Percentiles rank a stretch among this genome's conserved stretches.
Conservation (phyloP, 2,797 vertebrate species). For the Scomberomorus guttatus region DNA sequence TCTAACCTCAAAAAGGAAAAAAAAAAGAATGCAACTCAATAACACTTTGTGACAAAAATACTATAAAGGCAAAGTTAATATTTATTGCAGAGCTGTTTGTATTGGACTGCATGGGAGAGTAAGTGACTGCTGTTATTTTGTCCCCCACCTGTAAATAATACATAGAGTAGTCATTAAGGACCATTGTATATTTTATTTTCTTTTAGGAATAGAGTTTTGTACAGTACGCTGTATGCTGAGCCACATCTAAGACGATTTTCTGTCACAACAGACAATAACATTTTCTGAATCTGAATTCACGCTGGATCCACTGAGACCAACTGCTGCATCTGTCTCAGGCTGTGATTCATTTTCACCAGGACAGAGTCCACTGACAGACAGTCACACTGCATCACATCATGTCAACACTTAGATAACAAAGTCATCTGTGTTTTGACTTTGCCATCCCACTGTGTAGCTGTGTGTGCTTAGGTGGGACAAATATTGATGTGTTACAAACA, state of each 20-base stretch:
- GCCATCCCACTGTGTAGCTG: constrained; percentile 52
- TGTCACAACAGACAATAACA: too few species aligned
- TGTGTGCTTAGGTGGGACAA: constrained; percentile 41
- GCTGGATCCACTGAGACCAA: constrained; percentile 34
- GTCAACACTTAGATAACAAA: constrained; percentile 65
- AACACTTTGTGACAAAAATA: not conserved
- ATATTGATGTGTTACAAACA: constrained; percentile 46
- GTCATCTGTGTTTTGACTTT: constrained; percentile 59
- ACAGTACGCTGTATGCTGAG: too few species aligned
- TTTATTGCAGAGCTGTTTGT: not conserved
- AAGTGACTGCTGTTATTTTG: constrained; percentile 21
- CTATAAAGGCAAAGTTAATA: not conserved
- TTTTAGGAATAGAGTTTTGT: too few species aligned
- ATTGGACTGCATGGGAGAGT: not conserved
- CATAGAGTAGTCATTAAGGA: constrained; percentile 42
- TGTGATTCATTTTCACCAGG: constrained; percentile 50
- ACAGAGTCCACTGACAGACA: constrained; percentile 54
- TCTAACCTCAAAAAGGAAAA: too few species aligned
- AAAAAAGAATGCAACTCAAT: too few species aligned
- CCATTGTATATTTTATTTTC: too few species aligned
- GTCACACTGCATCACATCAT: constrained; percentile 50
- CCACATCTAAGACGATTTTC: too few species aligned
- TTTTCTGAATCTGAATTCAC: too few species aligned
- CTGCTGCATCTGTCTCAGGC: constrained; percentile 46
- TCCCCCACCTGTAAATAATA: constrained; percentile 55